phyloP scores from a whole-genome alignment of 2,888 invertebrate species.

The Pyrgus malvae region DNA sequence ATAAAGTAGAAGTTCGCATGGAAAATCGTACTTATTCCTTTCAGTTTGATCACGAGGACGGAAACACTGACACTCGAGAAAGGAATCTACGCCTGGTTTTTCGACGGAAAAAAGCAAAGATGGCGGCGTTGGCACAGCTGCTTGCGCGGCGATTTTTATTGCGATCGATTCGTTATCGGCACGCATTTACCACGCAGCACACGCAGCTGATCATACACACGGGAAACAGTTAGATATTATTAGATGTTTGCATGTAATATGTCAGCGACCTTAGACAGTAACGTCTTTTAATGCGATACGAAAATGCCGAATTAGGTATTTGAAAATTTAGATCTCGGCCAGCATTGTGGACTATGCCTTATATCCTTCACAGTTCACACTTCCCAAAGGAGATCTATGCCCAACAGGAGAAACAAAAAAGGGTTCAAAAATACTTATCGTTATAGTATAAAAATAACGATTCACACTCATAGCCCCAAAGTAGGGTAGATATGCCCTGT shows the following conservation, averaged over 20 bases:
- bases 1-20: conserved; percentile 41
- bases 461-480: no score
- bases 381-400: no score
- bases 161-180: conserved; percentile 44
- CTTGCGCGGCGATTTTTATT: conserved; percentile 47
- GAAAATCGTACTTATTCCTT: conserved; percentile 37
- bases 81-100: conserved; percentile 44
- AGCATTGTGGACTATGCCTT: no score
- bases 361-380: no score
- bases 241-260: neutral
- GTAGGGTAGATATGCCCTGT: no score
- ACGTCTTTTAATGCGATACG: neutral
- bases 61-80: conserved; percentile 54
- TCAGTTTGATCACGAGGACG: conserved; percentile 47
- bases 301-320: neutral
- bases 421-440: no score
- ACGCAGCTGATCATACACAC: conserved; percentile 40
- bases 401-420: no score
- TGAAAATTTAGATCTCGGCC: no score
- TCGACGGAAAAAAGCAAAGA: conserved; percentile 45
- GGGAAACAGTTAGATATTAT: neutral
- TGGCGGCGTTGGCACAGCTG: conserved; percentile 62
- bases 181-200: conserved; percentile 30
- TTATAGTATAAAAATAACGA: no score
- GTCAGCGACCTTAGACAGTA: neutral